Percentiles rank a stretch among this genome's conserved stretches.
phyloP scores from a whole-genome alignment of 2,113 vertebrate species.

The Microtus pennsylvanicus region DNA sequence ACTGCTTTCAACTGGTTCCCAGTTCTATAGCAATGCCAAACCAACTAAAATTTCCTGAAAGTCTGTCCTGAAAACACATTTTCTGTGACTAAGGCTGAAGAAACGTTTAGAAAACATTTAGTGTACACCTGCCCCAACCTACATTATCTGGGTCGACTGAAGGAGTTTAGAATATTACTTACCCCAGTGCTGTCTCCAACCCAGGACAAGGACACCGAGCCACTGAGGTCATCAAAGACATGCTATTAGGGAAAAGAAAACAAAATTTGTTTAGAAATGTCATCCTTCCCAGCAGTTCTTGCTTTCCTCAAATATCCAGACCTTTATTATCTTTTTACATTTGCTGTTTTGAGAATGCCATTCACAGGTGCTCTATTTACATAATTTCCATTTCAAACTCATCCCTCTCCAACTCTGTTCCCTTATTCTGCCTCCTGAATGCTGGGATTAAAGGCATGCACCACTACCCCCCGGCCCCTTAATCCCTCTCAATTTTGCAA shows the following conservation, averaged over 20 bases:
- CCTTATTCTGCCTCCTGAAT: background rate
- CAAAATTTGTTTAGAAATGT: constrained; percentile 59
- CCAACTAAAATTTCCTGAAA: background rate
- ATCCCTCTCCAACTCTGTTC: too few species aligned
- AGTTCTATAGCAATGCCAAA: constrained; percentile 58
- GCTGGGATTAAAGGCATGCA: too few species aligned
- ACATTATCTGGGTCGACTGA: background rate
- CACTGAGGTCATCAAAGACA: constrained; percentile 91
- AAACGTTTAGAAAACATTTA: constrained; percentile 5
- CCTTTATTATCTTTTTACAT: background rate
- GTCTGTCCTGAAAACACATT: background rate
- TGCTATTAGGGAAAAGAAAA: constrained; percentile 83
- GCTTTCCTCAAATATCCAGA: constrained; percentile 52
- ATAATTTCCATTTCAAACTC: background rate
- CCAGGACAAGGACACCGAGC: constrained; percentile 94
- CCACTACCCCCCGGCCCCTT: background rate
- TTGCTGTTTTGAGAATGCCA: background rate
- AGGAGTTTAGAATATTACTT: constrained; percentile 83
- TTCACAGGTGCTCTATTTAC: background rate
- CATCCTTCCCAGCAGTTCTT: background rate
- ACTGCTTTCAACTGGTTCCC: background rate
- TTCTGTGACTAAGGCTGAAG: background rate
- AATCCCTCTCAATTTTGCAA: background rate
- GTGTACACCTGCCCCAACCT: background rate
- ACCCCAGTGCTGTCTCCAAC: constrained; percentile 95